Conservation (phyloP, 2,113 vertebrate species). For the Daboia siamensis region DNA sequence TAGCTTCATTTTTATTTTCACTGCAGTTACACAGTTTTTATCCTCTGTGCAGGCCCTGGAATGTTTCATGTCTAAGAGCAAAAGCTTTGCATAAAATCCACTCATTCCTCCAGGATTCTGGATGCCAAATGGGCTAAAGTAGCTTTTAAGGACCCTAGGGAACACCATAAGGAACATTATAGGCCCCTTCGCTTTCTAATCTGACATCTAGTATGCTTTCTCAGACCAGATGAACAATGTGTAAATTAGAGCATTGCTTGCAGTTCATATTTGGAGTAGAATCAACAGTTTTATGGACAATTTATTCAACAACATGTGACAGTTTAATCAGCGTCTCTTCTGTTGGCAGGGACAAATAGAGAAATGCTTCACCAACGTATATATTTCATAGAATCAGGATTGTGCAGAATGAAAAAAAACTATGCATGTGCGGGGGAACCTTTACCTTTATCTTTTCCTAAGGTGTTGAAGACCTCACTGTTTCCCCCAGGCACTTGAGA, state of each 20-base stretch:
- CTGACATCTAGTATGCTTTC: background rate
- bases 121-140: background rate
- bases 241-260: background rate
- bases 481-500: background rate
- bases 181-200: background rate
- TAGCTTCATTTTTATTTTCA: background rate
- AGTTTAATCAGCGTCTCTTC: background rate
- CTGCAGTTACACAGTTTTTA: background rate
- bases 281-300: background rate
- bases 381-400: background rate
- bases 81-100: background rate
- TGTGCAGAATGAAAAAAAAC: background rate
- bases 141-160: background rate
- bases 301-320: background rate
- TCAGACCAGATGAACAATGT: background rate
- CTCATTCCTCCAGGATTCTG: background rate
- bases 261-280: background rate
- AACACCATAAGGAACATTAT: background rate
- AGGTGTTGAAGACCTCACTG: background rate
- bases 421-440: background rate
- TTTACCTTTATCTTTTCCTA: background rate
- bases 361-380: background rate
- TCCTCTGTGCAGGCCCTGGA: background rate
- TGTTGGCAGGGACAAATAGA: background rate
- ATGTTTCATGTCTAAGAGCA: background rate